phyloP scores from a whole-genome alignment of 2,888 invertebrate species.

The Drosophila neotestacea region DNA sequence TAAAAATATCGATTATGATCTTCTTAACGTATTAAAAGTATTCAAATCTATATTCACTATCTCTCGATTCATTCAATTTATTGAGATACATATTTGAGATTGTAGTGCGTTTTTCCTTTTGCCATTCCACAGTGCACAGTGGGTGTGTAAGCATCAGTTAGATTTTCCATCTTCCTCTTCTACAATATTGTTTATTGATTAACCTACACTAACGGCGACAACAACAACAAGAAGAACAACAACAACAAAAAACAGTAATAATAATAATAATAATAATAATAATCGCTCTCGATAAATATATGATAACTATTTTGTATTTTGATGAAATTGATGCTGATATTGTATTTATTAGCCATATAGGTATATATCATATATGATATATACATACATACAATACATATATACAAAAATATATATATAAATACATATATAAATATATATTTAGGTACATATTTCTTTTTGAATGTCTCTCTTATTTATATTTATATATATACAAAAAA shows the following conservation, averaged over 20 bases:
- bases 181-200: slow-evolving; percentile 4
- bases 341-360: slow-evolving; percentile 73
- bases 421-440: slow-evolving; percentile 42
- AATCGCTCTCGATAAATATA: slow-evolving; percentile 28
- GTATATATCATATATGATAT: slow-evolving; percentile 28
- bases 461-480: slow-evolving; percentile 56
- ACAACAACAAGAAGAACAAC: not conserved
- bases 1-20: slow-evolving; percentile 6
- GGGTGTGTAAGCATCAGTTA: slow-evolving; percentile 1
- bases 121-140: slow-evolving; percentile 16
- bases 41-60: slow-evolving; percentile 6
- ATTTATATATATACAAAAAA: slow-evolving; percentile 37
- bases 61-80: not conserved
- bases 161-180: not conserved
- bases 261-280: slow-evolving; percentile 3
- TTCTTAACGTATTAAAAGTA: slow-evolving; percentile 21
- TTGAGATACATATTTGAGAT: not conserved
- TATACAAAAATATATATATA: slow-evolving; percentile 37
- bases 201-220: not conserved
- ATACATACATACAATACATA: slow-evolving; percentile 44
- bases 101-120: not conserved
- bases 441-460: slow-evolving; percentile 60
- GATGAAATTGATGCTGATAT: slow-evolving; percentile 37
- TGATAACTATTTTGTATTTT: slow-evolving; percentile 21
- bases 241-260: not conserved